Conservation (phyloP, 2,113 vertebrate genomes). For the Cavia aperea region DNA sequence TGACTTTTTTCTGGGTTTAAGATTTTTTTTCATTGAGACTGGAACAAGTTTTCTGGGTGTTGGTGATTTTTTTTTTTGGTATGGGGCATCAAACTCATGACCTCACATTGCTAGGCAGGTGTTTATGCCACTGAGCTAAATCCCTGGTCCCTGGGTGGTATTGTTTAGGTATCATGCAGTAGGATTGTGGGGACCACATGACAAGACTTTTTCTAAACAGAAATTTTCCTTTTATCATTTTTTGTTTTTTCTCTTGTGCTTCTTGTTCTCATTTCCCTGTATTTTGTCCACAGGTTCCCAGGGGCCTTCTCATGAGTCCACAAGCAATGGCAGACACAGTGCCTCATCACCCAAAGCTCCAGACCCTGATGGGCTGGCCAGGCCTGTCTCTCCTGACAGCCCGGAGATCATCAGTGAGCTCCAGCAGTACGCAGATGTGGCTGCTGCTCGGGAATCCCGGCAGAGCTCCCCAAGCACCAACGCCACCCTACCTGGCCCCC, state of each 20-base stretch:
- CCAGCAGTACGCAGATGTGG: constrained; percentile 85
- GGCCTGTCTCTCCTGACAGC: constrained; percentile 86
- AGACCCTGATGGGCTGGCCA: constrained; percentile 79
- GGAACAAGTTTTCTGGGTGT: not conserved
- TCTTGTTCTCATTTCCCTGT: constrained; percentile 37
- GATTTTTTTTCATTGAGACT: constrained; percentile 20
- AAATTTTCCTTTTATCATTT: not conserved
- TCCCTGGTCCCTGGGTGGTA: not conserved
- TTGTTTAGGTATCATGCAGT: not conserved
- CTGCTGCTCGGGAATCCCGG: constrained; percentile 74
- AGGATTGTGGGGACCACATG: not conserved
- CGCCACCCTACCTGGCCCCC: constrained; percentile 57
- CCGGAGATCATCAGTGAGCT: constrained; percentile 91
- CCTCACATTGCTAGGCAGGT: too few relatives aligned
- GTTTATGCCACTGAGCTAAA: too few relatives aligned
- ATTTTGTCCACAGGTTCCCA: constrained; percentile 79
- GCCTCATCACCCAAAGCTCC: constrained; percentile 86
- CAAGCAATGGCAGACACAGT: constrained; percentile 88
- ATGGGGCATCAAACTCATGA: too few relatives aligned
- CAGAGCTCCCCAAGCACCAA: constrained; percentile 75
- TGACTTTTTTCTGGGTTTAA: constrained; percentile 10
- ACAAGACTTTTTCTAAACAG: not conserved
- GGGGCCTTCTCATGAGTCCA: constrained; percentile 77
- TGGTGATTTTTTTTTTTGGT: not conserved
- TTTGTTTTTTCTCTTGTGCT: not conserved